phyloP scores from a whole-genome alignment of 2,888 invertebrate genomes.

The Phengaris arion region DNA sequence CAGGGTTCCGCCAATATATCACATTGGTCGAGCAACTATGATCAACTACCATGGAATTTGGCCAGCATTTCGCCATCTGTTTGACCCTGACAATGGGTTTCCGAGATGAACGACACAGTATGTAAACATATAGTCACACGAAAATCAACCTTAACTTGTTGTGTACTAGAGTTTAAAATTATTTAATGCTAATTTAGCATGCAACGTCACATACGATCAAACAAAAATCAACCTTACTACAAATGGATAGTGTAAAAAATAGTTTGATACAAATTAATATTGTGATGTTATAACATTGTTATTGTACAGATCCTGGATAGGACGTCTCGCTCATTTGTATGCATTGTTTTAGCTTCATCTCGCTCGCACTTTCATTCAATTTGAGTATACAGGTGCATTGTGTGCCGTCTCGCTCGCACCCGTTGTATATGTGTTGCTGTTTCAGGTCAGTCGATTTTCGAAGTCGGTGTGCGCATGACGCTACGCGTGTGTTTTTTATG shows the following conservation, averaged over 20 bases:
- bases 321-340: conserved; percentile 59
- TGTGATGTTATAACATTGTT: conserved; percentile 43
- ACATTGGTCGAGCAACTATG: background rate
- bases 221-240: conserved; percentile 27
- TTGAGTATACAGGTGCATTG: conserved; percentile 74
- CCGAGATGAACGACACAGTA: conserved; percentile 36
- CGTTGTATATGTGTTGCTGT: conserved; percentile 55
- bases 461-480: background rate
- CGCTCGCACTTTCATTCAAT: conserved; percentile 63
- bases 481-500: background rate
- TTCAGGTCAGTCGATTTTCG: conserved; percentile 53
- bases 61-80: conserved; percentile 72
- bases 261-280: conserved; percentile 31
- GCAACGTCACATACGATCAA: background rate
- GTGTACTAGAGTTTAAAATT: background rate
- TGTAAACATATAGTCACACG: background rate
- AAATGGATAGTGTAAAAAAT: conserved; percentile 29
- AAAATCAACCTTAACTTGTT: conserved; percentile 41
- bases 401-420: conserved; percentile 59
- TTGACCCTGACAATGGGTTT: conserved; percentile 71
- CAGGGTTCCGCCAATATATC: background rate
- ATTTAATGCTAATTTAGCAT: background rate
- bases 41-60: conserved; percentile 56
- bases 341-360: conserved; percentile 67
- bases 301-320: conserved; percentile 42